These are phyloP conservation scores for Eretmochelys imbricata DNA, from an alignment of 2,113 vertebrate species.

Conservation along the genomic window DNA sequence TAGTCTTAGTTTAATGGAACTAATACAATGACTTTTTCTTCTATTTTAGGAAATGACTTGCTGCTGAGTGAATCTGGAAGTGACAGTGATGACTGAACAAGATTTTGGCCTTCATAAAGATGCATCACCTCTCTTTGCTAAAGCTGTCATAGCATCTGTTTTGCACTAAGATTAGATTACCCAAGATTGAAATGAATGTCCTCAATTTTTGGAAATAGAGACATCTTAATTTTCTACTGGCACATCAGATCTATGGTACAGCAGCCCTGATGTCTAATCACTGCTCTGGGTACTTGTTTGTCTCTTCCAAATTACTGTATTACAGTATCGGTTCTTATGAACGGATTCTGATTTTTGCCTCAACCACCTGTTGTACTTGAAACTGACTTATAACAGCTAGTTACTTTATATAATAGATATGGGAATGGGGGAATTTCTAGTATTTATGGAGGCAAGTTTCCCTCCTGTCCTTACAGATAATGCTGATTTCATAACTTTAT, in stretches of 20 bases:
- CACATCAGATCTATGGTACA: constrained; percentile 42
- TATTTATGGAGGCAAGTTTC: constrained; percentile 71
- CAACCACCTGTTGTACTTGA: constrained; percentile 74
- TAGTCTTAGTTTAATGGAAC: constrained; percentile 34
- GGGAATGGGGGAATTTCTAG: constrained; percentile 57
- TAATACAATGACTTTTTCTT: constrained; percentile 48
- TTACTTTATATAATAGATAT: constrained; percentile 61
- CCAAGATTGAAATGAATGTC: constrained; percentile 68
- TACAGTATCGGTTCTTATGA: constrained; percentile 71
- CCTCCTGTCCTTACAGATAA: constrained; percentile 53
- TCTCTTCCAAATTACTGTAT: constrained; percentile 70
- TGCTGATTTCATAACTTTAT: constrained; percentile 53
- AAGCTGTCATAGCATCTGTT: constrained; percentile 70
- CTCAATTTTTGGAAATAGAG: constrained; percentile 70
- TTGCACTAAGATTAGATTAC: constrained; percentile 76
- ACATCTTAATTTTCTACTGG: constrained; percentile 75
- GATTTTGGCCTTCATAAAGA: constrained; percentile 58
- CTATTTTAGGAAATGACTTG: constrained; percentile 92
- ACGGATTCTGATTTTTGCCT: constrained; percentile 68
- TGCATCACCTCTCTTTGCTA: constrained; percentile 66
- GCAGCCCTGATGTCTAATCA: constrained; percentile 59
- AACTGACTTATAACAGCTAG: constrained; percentile 69
- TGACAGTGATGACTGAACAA: constrained; percentile 91
- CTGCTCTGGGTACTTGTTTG: constrained; percentile 63
- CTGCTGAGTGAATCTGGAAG: constrained; percentile 98